Conservation (phyloP, 92 coral and sea anemone genomes). For the Zoanthus solanderi region DNA sequence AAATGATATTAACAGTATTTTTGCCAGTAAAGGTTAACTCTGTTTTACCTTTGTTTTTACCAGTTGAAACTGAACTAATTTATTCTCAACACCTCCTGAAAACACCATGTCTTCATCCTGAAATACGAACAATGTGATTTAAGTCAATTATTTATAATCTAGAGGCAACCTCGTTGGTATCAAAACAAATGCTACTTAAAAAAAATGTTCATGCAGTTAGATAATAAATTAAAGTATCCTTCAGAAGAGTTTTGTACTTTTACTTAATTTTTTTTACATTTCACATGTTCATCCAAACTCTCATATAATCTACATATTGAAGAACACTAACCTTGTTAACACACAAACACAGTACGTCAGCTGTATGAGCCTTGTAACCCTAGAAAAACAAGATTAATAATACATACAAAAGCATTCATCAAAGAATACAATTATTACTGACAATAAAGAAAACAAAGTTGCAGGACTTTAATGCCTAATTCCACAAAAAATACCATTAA, state of each 20-base stretch:
- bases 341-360: constrained; percentile 90
- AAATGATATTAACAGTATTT: neutral
- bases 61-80: constrained; percentile 88
- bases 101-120: constrained; percentile 91
- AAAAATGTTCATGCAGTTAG: no score
- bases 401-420: neutral
- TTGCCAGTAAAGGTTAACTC: no score
- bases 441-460: no score
- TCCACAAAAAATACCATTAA: no score
- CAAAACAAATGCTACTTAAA: no score
- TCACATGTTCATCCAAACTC: no score
- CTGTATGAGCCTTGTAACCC: constrained; percentile 90
- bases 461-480: no score
- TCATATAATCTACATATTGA: no score
- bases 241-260: no score
- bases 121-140: neutral
- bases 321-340: constrained; percentile 77
- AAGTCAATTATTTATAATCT: no score
- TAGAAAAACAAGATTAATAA: constrained; percentile 34
- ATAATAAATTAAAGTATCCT: no score
- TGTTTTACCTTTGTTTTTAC: constrained; percentile 61
- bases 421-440: neutral
- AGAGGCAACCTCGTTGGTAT: neutral
- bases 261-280: no score
- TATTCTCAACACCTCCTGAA: constrained; percentile 95